phyloP scores from a whole-genome alignment of 2,113 vertebrate genomes.

The Cyrtonyx montezumae region DNA sequence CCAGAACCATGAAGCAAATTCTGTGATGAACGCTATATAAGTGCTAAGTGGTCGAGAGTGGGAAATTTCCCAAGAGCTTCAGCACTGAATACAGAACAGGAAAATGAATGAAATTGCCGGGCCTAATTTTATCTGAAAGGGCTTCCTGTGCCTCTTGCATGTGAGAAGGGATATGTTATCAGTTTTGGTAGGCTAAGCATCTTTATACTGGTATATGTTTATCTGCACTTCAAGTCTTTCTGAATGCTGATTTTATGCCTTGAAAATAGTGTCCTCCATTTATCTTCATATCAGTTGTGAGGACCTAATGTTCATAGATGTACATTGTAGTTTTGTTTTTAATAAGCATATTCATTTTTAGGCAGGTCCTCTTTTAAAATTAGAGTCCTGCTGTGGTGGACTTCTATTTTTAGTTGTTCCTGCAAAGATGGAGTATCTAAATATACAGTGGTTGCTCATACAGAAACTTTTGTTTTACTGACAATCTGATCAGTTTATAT shows the following conservation, averaged over 20 bases:
- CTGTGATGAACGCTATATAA: not conserved
- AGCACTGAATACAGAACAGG: not conserved
- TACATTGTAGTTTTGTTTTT: not conserved
- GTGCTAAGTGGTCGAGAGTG: not conserved
- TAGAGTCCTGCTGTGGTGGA: not conserved
- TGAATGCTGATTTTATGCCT: not conserved
- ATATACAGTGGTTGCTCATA: not conserved
- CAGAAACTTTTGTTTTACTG: not conserved
- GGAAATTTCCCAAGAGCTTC: not conserved
- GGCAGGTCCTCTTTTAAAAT: not conserved
- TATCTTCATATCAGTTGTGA: not conserved
- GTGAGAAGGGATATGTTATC: not conserved
- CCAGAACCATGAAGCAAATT: not conserved
- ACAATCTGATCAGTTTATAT: not conserved
- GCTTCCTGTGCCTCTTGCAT: not conserved
- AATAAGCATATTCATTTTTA: not conserved
- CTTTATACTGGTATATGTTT: not conserved
- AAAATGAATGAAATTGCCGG: not conserved
- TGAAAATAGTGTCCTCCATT: not conserved
- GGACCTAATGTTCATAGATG: not conserved
- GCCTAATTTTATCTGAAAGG: not conserved
- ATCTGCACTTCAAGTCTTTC: not conserved
- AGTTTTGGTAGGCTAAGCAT: not conserved
- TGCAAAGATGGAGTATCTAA: not conserved
- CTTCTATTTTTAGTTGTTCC: not conserved